Base-by-base conservation (phyloP, 2,797 vertebrate species). In the Percopsis omiscomaycus region DNA sequence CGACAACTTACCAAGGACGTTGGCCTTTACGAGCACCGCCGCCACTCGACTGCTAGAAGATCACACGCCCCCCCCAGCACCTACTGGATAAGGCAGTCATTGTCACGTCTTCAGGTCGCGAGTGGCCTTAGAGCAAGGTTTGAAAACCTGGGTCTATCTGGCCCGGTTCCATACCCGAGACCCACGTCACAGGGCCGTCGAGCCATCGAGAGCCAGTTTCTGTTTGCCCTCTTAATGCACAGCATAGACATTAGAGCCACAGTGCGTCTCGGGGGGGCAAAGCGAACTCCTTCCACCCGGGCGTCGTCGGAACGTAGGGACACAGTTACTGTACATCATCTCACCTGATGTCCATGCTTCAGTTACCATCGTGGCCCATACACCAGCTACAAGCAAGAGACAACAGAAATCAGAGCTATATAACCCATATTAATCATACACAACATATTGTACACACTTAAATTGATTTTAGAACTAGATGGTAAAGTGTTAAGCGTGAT, bases 161-260 rank as follows among this genome's bases (percentile, higher is more conserved):
- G 86, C 88, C 72, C 78, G 64, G 82, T 89, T 89, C 88, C 88
- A 81, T 85, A 81, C 84, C 80, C 78, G 79, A 79, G 78, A 71
- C 51, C 86, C 84, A 88, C 74, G 13, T 29, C 61, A 32, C 70
- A 73, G 76, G 62, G 62, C 63, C 59, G 30, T 64, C 66, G 69
- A 81, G 81, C 73, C 37, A 89, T 87, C 79, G 70, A 71, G 79
- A 86, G 86, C 88, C 88, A 42, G 46, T 85, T 73, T 57, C 71
- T 89, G 69, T 90, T 45, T 81, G 87, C 89, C 88, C 82, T 5
- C 69, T 62, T 59, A 47, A 6, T 78, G 83, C 87, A 61, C 83
- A 90, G 73, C 88, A 71, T 13, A 75, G 83, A 74, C 84, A 89
- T 61, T 6, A 37, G 3, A 67, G 86, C 73, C 87, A 68, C 44